phyloP scores from a whole-genome alignment of 2,888 invertebrate genomes.

The Phalera bucephala region DNA sequence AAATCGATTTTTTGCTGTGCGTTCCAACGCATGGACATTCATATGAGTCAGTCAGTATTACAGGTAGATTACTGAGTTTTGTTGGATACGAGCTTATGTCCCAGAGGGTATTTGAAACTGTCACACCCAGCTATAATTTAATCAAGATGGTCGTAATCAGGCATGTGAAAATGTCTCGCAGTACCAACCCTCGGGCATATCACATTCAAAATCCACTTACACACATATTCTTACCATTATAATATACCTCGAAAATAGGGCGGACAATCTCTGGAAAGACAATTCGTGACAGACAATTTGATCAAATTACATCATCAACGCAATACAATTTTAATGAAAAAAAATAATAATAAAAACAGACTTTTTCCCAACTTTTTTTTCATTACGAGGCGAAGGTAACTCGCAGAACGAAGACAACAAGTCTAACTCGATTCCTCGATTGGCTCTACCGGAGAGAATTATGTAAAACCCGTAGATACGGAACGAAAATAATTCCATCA shows the following conservation, averaged over 20 bases:
- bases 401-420: constrained; percentile 11
- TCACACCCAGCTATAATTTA: too few relatives aligned
- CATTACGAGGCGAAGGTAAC: constrained; percentile 8
- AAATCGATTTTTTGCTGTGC: too few relatives aligned
- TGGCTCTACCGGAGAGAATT: constrained; percentile 11
- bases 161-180: constrained; percentile 1
- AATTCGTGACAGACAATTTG: background rate
- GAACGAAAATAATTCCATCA: constrained; percentile 25
- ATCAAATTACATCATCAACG: constrained; percentile 11
- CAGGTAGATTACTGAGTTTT: too few relatives aligned
- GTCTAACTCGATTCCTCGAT: constrained; percentile 8
- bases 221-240: background rate
- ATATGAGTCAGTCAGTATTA: too few relatives aligned
- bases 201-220: background rate
- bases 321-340: constrained; percentile 8
- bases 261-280: background rate
- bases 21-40: too few relatives aligned
- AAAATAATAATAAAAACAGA: constrained; percentile 8
- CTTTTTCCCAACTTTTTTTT: constrained; percentile 3
- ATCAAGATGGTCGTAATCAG: too few relatives aligned
- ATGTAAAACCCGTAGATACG: constrained; percentile 18
- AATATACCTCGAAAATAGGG: background rate
- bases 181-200: too few relatives aligned
- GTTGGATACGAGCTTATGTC: too few relatives aligned
- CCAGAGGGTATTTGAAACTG: too few relatives aligned